Evolutionary conservation across 2,888 invertebrate species (phyloP).

Genomic region (Leptinotarsa tumamoca): DNA sequence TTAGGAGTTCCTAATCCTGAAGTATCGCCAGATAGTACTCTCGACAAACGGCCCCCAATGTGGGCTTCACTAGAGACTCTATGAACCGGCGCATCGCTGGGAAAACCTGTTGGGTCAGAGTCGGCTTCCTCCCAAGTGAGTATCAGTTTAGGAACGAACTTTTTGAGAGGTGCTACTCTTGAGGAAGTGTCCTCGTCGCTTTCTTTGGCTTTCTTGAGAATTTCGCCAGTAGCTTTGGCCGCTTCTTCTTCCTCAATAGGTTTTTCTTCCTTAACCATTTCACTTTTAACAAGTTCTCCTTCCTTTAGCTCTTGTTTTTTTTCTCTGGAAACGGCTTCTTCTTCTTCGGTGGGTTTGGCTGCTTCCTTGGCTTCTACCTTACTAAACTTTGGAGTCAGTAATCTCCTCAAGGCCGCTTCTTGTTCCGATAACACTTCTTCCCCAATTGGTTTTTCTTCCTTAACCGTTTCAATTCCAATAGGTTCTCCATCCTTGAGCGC

Average conservation of each 20-base stretch:
- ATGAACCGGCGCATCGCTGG: not conserved
- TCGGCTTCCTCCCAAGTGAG: constrained; percentile 24
- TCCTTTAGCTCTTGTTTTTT: not conserved
- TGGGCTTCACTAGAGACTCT: constrained; percentile 22
- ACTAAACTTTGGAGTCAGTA: too few relatives aligned
- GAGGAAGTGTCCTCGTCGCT: not conserved
- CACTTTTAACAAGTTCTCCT: not conserved
- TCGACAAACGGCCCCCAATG: constrained; percentile 38
- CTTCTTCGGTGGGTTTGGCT: too few relatives aligned
- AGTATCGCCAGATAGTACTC: constrained; percentile 45
- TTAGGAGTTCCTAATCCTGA: constrained; percentile 32
- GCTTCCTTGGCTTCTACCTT: too few relatives aligned
- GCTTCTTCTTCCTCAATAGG: not conserved
- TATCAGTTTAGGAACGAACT: constrained; percentile 24
- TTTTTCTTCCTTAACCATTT: not conserved
- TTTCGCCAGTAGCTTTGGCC: too few relatives aligned
- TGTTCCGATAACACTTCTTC: too few relatives aligned
- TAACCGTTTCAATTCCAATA: too few relatives aligned
- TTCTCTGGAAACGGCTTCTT: too few relatives aligned
- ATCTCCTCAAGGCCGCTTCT: too few relatives aligned
- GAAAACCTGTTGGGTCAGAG: constrained; percentile 11
- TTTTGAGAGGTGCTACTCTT: not conserved
- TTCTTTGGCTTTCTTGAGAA: not conserved
- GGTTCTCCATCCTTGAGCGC: too few relatives aligned
- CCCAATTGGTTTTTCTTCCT: too few relatives aligned